phyloP scores from a whole-genome alignment of 2,113 vertebrate species.

The Pyrgilauda ruficollis region DNA sequence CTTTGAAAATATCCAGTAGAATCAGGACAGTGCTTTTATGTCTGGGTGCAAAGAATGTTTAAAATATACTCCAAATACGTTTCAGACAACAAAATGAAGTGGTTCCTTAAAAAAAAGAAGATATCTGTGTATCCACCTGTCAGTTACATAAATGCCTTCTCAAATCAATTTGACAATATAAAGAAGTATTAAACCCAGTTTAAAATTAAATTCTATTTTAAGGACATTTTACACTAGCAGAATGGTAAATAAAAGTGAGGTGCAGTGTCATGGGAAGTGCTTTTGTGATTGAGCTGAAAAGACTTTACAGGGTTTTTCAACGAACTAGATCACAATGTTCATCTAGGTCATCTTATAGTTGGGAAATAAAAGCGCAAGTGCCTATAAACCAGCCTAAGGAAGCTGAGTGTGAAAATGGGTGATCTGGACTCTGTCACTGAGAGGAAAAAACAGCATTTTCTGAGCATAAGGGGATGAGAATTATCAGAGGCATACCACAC shows the following conservation, averaged over 20 bases:
- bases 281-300: neutral
- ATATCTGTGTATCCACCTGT: neutral
- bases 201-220: conserved; percentile 21
- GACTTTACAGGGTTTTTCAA: neutral
- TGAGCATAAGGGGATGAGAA: neutral
- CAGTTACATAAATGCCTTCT: conserved; percentile 25
- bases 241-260: neutral
- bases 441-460: neutral
- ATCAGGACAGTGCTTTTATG: neutral
- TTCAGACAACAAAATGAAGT: neutral
- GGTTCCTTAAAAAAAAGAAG: neutral
- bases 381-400: neutral
- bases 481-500: neutral
- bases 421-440: neutral
- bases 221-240: neutral
- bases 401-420: neutral
- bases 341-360: neutral
- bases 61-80: neutral
- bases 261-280: neutral
- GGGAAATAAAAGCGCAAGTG: neutral
- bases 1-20: neutral
- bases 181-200: conserved; percentile 1
- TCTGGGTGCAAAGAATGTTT: neutral
- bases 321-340: neutral
- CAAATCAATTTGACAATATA: neutral